Conservation (phyloP, 1,140 invertebrate species). For the Ectropis grisescens region DNA sequence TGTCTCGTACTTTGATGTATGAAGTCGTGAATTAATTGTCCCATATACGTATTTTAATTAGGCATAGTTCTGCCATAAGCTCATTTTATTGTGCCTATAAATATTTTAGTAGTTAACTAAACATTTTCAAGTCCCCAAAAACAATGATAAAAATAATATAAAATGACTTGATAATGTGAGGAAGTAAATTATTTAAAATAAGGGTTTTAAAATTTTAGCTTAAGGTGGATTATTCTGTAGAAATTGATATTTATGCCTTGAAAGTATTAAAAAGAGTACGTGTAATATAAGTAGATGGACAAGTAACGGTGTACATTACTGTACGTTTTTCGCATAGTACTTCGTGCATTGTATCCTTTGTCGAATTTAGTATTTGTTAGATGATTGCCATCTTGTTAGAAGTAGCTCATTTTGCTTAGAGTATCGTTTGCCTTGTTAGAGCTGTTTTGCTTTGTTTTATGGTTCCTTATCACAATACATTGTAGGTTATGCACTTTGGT, state of each 20-base stretch:
- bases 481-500: constrained; percentile 13
- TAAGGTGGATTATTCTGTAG: constrained; percentile 40
- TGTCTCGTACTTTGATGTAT: too few species aligned
- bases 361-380: constrained; percentile 27
- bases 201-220: constrained; percentile 18
- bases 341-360: constrained; percentile 56
- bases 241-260: constrained; percentile 38
- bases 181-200: too few species aligned
- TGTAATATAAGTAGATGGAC: constrained; percentile 51
- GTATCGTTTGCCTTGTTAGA: constrained; percentile 9
- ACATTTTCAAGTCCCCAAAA: neutral
- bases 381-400: constrained; percentile 15
- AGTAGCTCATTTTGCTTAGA: constrained; percentile 18
- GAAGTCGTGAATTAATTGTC: constrained; percentile 7
- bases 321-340: constrained; percentile 62
- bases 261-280: constrained; percentile 64
- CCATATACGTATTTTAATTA: constrained; percentile 20
- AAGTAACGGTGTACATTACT: constrained; percentile 61
- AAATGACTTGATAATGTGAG: too few species aligned
- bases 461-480: constrained; percentile 3
- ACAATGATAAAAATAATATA: too few species aligned
- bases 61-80: constrained; percentile 44
- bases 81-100: constrained; percentile 44
- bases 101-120: constrained; percentile 1
- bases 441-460: constrained; percentile 4